Percentiles rank a stretch among this genome's conserved stretches.
Evolutionary conservation across 2,113 vertebrate genomes (phyloP).

Genomic region (Dromiciops gliroides): DNA sequence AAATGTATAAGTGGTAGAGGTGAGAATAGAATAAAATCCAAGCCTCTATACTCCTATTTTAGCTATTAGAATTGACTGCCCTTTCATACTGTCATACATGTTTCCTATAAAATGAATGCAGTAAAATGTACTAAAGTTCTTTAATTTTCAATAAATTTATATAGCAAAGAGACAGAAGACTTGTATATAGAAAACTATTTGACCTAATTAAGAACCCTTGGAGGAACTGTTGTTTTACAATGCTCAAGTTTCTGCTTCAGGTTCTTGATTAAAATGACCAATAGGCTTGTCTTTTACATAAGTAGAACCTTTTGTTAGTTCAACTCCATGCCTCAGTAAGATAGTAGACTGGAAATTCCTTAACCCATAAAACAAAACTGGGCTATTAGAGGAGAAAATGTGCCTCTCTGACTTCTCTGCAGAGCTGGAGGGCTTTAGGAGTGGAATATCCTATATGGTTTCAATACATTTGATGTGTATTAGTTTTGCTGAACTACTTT

Average conservation of each 20-base stretch:
- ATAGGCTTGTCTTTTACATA: not conserved
- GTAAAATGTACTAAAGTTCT: not conserved
- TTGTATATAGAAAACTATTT: constrained; percentile 16
- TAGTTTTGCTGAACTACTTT: not conserved
- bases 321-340: not conserved
- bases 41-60: not conserved
- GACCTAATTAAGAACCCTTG: constrained; percentile 35
- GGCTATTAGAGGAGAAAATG: not conserved
- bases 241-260: not conserved
- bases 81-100: not conserved
- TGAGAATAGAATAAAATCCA: not conserved
- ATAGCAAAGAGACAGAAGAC: not conserved
- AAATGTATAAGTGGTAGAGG: too few species aligned
- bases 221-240: constrained; percentile 24
- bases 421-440: not conserved
- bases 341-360: not conserved
- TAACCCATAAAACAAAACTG: not conserved
- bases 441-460: not conserved
- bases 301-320: constrained; percentile 11
- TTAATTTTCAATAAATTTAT: constrained; percentile 28
- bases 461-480: not conserved
- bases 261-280: constrained; percentile 25
- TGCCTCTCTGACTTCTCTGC: not conserved
- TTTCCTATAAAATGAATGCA: constrained; percentile 20
- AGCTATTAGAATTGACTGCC: not conserved